phyloP scores from a whole-genome alignment of 2,888 invertebrate genomes.

The Andrena marginata region DNA sequence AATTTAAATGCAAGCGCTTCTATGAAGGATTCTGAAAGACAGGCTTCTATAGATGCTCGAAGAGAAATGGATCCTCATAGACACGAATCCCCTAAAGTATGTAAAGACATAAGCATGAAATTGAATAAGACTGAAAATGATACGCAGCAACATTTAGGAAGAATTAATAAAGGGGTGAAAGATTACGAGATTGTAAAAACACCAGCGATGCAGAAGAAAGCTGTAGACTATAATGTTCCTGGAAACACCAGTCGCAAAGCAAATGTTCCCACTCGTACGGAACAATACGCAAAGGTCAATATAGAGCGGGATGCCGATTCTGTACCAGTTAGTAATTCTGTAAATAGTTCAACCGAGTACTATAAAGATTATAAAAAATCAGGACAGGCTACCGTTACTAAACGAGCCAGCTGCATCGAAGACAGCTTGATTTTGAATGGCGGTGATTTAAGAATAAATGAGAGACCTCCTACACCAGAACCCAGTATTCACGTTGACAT shows the following conservation, averaged over 20 bases:
- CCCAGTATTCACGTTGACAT: slow-evolving; percentile 86
- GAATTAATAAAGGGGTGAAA: slow-evolving; percentile 10
- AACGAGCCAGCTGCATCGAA: slow-evolving; percentile 41
- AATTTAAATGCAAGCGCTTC: slow-evolving; percentile 73
- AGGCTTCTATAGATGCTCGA: slow-evolving; percentile 39
- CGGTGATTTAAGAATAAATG: slow-evolving; percentile 76
- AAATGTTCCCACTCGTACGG: slow-evolving; percentile 2
- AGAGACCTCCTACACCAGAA: slow-evolving; percentile 84
- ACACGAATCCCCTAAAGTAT: slow-evolving; percentile 40
- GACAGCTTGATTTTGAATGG: slow-evolving; percentile 71
- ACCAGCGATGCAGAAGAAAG: slow-evolving; percentile 19
- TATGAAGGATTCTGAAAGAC: slow-evolving; percentile 62
- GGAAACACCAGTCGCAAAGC: neutral
- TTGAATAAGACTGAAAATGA: slow-evolving; percentile 20
- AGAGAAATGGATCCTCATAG: slow-evolving; percentile 32
- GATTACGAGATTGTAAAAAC: slow-evolving; percentile 22
- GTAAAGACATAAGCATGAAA: slow-evolving; percentile 19
- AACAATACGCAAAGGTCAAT: slow-evolving; percentile 23
- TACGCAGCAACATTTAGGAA: slow-evolving; percentile 3
- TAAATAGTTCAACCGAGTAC: slow-evolving; percentile 27
- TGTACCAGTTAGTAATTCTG: slow-evolving; percentile 17
- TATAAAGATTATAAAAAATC: slow-evolving; percentile 32
- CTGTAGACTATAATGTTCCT: slow-evolving; percentile 5
- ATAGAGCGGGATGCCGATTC: slow-evolving; percentile 5
- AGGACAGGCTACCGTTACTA: slow-evolving; percentile 3